A percentile compares a stretch with the other conserved stretches of the same genome.
Conservation (phyloP, 2,888 invertebrate species). For the Crossocerus cetratus region DNA sequence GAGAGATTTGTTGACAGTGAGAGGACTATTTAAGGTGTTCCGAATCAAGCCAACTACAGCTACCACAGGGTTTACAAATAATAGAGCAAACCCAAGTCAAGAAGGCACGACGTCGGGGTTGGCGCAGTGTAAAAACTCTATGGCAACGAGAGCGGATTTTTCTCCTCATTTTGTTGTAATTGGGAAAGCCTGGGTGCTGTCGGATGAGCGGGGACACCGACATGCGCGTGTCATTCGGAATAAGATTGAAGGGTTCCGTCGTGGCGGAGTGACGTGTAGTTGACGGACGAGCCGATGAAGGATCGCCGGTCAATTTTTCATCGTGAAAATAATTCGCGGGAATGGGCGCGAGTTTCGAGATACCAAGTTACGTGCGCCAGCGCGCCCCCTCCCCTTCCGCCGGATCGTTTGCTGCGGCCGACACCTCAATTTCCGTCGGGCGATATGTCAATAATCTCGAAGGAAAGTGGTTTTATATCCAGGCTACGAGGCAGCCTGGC, state of each 20-base stretch:
- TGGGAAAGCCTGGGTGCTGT: too few relatives aligned
- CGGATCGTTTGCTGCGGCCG: constrained; percentile 49
- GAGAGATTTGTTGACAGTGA: too few relatives aligned
- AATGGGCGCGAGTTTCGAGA: constrained; percentile 26
- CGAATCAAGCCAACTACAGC: too few relatives aligned
- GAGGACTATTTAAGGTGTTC: too few relatives aligned
- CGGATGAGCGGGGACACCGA: too few relatives aligned
- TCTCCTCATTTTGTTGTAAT: too few relatives aligned
- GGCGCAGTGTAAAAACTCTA: too few relatives aligned
- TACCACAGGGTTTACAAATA: too few relatives aligned
- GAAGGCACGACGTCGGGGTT: too few relatives aligned
- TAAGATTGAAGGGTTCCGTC: not conserved
- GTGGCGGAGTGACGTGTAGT: too few relatives aligned
- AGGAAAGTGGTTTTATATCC: constrained; percentile 51
- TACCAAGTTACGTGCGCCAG: constrained; percentile 32
- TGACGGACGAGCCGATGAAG: constrained; percentile 23
- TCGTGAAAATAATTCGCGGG: constrained; percentile 33
- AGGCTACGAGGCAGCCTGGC: constrained; percentile 6
- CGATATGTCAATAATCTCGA: constrained; percentile 58
- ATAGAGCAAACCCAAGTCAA: too few relatives aligned
- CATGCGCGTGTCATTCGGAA: not conserved
- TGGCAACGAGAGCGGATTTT: too few relatives aligned
- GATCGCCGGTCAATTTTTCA: constrained; percentile 42
- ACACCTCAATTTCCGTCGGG: constrained; percentile 52
- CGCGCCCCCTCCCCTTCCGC: constrained; percentile 5